Conservation (phyloP, 2,797 vertebrate species). For the Chaenodraco wilsoni region DNA sequence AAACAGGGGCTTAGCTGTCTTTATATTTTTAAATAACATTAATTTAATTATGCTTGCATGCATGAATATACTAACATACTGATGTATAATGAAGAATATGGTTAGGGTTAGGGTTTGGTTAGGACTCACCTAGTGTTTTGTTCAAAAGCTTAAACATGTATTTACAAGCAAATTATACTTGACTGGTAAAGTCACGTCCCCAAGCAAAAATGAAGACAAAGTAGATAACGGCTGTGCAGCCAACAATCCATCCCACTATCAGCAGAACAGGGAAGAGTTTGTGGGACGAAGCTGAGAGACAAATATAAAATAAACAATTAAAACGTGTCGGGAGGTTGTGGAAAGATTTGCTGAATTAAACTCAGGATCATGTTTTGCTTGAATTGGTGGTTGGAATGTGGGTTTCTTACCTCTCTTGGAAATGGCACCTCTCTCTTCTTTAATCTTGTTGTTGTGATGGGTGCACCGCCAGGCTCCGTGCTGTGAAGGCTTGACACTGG, state of each 20-base stretch:
- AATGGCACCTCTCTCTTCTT: conserved; percentile 27
- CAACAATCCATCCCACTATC: conserved; percentile 86
- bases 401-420: conserved; percentile 57
- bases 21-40: too few relatives aligned
- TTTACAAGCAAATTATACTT: conserved; percentile 3
- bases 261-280: conserved; percentile 83
- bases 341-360: conserved; percentile 14
- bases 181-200: conserved; percentile 31
- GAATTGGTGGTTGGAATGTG: background rate
- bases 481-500: conserved; percentile 45
- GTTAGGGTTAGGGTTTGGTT: too few relatives aligned
- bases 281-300: conserved; percentile 50
- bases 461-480: conserved; percentile 35
- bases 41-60: background rate
- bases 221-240: conserved; percentile 85
- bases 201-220: conserved; percentile 83
- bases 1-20: too few relatives aligned
- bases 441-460: conserved; percentile 44
- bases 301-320: conserved; percentile 36
- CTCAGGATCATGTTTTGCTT: background rate
- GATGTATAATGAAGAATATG: too few relatives aligned
- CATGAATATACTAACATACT: background rate
- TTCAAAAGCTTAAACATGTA: background rate
- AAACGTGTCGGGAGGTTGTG: conserved; percentile 10
- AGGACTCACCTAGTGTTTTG: background rate